A percentile compares a stretch with the other conserved stretches of the same genome.
These are phyloP conservation scores for Etheostoma nigrum DNA, from an alignment of 2,797 vertebrate species.

Conservation along the genomic window DNA sequence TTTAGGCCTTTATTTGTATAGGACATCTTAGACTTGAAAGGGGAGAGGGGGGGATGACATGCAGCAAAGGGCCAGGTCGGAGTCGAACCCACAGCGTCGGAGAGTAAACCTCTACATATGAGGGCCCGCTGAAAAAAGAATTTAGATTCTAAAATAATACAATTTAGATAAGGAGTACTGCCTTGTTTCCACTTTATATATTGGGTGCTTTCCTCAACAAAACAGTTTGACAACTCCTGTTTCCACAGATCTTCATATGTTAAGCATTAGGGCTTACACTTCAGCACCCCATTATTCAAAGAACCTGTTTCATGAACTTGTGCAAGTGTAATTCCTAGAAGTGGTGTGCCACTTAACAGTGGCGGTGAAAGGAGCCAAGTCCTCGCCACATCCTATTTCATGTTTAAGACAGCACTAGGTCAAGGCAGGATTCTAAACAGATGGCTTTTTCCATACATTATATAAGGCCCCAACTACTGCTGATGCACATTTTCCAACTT, in stretches of 20 bases:
- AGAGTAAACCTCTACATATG: too few species aligned
- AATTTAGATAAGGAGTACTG: not conserved
- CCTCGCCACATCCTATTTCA: slow-evolving; percentile 68
- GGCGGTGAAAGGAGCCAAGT: slow-evolving; percentile 67
- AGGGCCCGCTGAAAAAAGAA: slow-evolving; percentile 1
- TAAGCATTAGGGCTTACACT: slow-evolving; percentile 52
- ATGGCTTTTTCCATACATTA: slow-evolving; percentile 81
- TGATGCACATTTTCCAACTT: slow-evolving; percentile 76
- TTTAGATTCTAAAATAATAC: not conserved
- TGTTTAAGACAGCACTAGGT: slow-evolving; percentile 57
- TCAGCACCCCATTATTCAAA: slow-evolving; percentile 67
- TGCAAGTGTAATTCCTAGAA: slow-evolving; percentile 70
- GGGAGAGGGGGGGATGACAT: too few species aligned
- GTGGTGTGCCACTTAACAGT: slow-evolving; percentile 64
- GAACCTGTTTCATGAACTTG: slow-evolving; percentile 58
- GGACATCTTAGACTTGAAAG: too few species aligned
- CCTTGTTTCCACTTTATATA: slow-evolving; percentile 1
- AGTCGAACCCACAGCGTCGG: too few species aligned
- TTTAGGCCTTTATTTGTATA: too few species aligned
- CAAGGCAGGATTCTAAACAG: slow-evolving; percentile 67
- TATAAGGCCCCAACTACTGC: slow-evolving; percentile 59
- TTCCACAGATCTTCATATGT: slow-evolving; percentile 61
- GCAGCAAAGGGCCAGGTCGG: too few species aligned
- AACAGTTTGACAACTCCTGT: slow-evolving; percentile 41
- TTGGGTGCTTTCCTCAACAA: slow-evolving; percentile 35